phyloP scores from a whole-genome alignment of 1,140 invertebrate genomes.

The Formica selysi region DNA sequence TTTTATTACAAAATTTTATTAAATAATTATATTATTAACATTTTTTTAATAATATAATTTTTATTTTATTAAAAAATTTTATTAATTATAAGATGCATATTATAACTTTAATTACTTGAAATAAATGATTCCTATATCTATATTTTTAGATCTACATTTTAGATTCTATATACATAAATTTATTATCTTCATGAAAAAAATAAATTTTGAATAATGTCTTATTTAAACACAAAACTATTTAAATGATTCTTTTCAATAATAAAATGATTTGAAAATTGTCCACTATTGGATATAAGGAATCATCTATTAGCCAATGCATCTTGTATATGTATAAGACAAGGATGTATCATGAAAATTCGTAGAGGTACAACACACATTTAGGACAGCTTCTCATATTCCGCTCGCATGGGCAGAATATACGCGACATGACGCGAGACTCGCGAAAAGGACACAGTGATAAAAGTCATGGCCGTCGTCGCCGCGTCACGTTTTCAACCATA shows the following conservation, averaged over 20 bases:
- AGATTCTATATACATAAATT: no score
- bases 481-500: constrained; percentile 27
- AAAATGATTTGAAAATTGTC: no score
- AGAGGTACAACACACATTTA: constrained; percentile 19
- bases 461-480: constrained; percentile 14
- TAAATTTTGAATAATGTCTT: background rate
- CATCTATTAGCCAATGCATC: constrained; percentile 4
- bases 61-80: no score
- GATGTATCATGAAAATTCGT: constrained; percentile 17
- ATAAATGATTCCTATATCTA: no score
- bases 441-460: constrained; percentile 37
- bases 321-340: constrained; percentile 19
- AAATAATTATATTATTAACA: background rate
- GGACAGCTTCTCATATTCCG: constrained; percentile 73
- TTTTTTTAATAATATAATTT: no score
- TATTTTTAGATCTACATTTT: no score
- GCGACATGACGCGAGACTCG: constrained; percentile 32
- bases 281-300: background rate
- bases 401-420: constrained; percentile 74
- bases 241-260: background rate
- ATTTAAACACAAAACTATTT: background rate
- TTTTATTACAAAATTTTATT: no score
- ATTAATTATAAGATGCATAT: background rate
- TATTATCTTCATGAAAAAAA: no score
- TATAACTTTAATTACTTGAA: no score